Conservation (phyloP, 1,140 invertebrate genomes). For the Paramacrobiotus metropolitanus region DNA sequence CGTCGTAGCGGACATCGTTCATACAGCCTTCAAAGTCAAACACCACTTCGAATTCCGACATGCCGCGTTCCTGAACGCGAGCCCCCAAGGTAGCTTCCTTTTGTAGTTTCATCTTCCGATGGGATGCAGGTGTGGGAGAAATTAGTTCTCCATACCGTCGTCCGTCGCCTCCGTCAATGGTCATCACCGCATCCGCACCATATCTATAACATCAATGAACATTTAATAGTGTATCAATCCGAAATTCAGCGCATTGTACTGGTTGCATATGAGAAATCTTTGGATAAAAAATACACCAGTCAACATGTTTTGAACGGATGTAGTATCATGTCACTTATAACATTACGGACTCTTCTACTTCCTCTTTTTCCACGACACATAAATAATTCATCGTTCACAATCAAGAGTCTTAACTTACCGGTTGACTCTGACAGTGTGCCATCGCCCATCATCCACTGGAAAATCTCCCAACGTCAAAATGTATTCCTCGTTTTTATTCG, state of each 20-base stretch:
- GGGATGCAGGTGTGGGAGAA: not conserved
- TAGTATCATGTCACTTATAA: no score
- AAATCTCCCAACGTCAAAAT: conserved; percentile 2
- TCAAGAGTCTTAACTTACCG: no score
- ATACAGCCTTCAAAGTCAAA: conserved; percentile 28
- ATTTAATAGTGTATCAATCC: not conserved
- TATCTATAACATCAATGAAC: conserved; percentile 26
- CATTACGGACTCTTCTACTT: no score
- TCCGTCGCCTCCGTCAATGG: conserved; percentile 81
- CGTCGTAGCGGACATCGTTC: conserved; percentile 63
- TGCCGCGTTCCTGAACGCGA: not conserved
- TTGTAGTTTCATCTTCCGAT: not conserved
- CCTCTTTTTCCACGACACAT: no score
- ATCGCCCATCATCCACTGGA: conserved; percentile 78
- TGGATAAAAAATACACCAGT: no score
- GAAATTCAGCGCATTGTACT: conserved; percentile 4
- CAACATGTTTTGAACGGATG: no score
- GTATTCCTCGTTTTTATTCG: conserved; percentile 8
- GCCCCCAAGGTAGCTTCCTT: not conserved
- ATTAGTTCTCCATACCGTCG: conserved; percentile 67
- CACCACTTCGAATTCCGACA: not conserved
- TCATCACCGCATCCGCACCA: conserved; percentile 73
- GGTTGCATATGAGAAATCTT: no score
- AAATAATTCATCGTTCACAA: no score
- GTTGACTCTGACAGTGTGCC: conserved; percentile 57